Evolutionary conservation across 2,113 vertebrate species (phyloP).

Genomic region (Pygoscelis antarcticus): DNA sequence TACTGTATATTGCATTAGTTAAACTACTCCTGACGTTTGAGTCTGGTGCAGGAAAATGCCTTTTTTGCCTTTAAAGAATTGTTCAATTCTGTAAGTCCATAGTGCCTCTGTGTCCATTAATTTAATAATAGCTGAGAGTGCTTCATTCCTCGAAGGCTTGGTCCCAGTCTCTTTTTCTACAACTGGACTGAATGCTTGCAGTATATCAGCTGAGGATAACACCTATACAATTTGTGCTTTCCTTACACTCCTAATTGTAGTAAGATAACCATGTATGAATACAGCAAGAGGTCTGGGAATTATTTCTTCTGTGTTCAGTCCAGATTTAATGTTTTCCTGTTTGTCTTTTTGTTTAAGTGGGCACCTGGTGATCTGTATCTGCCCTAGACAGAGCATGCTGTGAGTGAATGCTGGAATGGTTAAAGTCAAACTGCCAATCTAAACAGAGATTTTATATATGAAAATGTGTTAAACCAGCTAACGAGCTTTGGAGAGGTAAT

Average conservation of each 20-base stretch:
- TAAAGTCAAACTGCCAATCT: neutral
- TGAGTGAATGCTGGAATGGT: neutral
- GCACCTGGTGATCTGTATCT: neutral
- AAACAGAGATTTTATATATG: neutral
- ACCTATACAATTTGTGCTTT: neutral
- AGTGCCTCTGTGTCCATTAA: neutral
- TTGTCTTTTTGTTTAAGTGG: too few species aligned
- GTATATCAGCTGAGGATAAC: neutral
- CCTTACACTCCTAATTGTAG: neutral
- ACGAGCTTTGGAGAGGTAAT: neutral
- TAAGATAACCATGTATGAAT: neutral
- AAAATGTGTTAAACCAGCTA: neutral
- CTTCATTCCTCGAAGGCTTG: neutral
- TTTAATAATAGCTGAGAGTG: neutral
- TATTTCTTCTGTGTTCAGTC: neutral
- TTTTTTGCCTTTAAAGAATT: neutral
- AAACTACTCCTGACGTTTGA: neutral
- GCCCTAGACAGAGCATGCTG: neutral
- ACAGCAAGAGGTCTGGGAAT: constrained; percentile 1
- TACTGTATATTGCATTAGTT: neutral
- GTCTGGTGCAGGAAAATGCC: neutral
- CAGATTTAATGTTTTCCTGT: neutral
- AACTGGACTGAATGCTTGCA: neutral
- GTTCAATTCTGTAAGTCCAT: neutral
- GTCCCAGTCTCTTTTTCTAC: neutral